A percentile compares a stretch with the other conserved stretches of the same genome.
Evolutionary conservation across 2,888 invertebrate genomes (phyloP).

Genomic region (Euproctis similis): DNA sequence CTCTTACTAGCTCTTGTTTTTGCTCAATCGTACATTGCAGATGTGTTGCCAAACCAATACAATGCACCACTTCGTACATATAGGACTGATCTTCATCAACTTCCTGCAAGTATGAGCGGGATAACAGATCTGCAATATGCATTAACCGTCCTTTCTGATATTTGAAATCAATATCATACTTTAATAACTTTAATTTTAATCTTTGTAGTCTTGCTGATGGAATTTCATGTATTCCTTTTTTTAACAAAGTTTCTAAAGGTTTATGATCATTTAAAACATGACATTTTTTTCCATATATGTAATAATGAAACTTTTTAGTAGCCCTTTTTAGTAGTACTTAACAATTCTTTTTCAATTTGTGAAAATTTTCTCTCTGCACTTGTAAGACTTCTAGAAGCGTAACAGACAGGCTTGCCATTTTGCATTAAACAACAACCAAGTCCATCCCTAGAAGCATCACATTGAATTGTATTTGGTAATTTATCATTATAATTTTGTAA

Average conservation of each 20-base stretch:
- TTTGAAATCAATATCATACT: background rate
- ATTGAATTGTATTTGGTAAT: background rate
- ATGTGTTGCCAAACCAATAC: background rate
- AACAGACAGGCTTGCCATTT: slow-evolving; percentile 12
- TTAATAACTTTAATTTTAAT: background rate
- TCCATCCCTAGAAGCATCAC: background rate
- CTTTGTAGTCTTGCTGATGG: background rate
- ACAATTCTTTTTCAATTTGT: slow-evolving; percentile 43
- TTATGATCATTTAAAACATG: background rate
- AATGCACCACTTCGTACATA: background rate
- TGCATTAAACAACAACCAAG: slow-evolving; percentile 6
- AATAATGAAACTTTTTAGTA: slow-evolving; percentile 32
- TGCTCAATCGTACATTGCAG: background rate
- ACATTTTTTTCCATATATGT: background rate
- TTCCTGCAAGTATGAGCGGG: background rate
- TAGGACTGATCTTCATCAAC: background rate
- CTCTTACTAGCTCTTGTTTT: background rate
- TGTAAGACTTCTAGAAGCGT: too few relatives aligned
- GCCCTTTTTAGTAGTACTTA: slow-evolving; percentile 33
- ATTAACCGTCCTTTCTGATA: background rate
- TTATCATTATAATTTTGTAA: too few relatives aligned
- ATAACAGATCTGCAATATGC: background rate
- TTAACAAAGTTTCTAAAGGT: background rate
- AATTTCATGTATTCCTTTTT: background rate
- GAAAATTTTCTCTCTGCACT: slow-evolving; percentile 10